Evolutionary conservation across 2,888 invertebrate genomes (phyloP), one percentile per base, ranked within the genome.

Genomic region (Eupithecia vulgata): DNA sequence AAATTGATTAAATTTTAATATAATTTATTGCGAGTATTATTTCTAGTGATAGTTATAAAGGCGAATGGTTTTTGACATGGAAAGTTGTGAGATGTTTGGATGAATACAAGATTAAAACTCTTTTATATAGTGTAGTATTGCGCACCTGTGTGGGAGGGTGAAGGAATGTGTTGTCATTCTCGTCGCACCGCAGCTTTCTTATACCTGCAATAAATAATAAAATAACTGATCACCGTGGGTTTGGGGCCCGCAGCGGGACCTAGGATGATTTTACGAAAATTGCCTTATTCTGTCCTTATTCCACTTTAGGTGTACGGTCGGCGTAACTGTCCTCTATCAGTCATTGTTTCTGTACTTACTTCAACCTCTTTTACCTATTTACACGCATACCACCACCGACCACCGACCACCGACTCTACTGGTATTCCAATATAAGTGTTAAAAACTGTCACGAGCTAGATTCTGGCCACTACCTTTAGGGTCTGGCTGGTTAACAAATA

Each of bases 71-170:
- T 5, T 37, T 8, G 8, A 7, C 1, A 7, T 37, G 7, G 7
- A 37, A 37, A 37, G 37, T 37, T 37, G 5, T 37, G 37, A 37
- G 13, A 42, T 42, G 42, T 0, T 42, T 42, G 17, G 45, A 5
- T 42, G 2, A 45, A 45, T 6, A 45, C 17, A 45, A 45, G 5
- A 13, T 13, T 5, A 5, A 13, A 42, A 42, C 12, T 42, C 5
- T n/a, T n/a, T n/a, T n/a, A n/a, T n/a, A n/a, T n/a, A n/a, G n/a
- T n/a, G n/a, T n/a, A n/a, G n/a, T n/a, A n/a, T n/a, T n/a, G n/a
- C 79, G 80, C 76, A 93, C 93, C 89, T 92, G 93, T 80, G 87
- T 86, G 67, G 94, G 94, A 48, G 93, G 92, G 75, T 90, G 93
- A 65, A 94, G 88, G 82, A 88, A 94, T 78, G 89, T 87, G 83